Base-by-base conservation (phyloP, 2,797 vertebrate genomes). In the Oreortyx pictus region DNA sequence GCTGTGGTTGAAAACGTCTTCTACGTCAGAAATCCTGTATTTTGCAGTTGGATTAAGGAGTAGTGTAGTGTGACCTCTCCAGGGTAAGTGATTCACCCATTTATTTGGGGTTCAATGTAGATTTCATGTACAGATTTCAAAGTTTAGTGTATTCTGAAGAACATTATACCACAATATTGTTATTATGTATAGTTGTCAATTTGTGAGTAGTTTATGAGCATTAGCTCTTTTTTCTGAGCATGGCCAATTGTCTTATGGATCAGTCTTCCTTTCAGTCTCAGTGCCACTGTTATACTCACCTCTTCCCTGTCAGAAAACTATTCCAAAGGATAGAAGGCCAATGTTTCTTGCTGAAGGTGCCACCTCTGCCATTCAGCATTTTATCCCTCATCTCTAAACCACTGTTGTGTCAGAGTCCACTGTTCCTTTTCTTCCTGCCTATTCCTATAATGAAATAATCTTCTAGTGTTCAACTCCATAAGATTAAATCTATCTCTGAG, bases 401-500 rank as follows among this genome's bases (percentile, higher is more conserved):
- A 49, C 9, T 44, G 0, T 66, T 57, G 7, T 2, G 71, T 78
- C 35, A 57, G 12, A 35, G 18, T 35, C 4, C 31, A 12, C 24
- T 19, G 4, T 57, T 83, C 19, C 23, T 79, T 89, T 76, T 13
- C 6, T 66, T 88, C 49, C 27, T 57, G 56, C 71, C 37, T 33
- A 73, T 86, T 80, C 11, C 10, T 4, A 0, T 54, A 27, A 20
- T 54, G 35, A 74, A 86, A 56, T 86, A 47, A 54, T 39, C 22
- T 7, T 0, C 37, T 19, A 7, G 5, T 46, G 35, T 78, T 91
- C 39, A 85, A 27, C 31, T 46, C 5, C 0, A 0, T 54, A 33
- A 75, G 47, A 67, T 60, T 71, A 47, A 78, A 82, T 72, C 25
- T 68, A 1, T 60, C 11, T 67, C 41, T 82, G 25, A 72, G n/a